A percentile compares a stretch with the other conserved stretches of the same genome.
Conservation (phyloP, 2,888 invertebrate genomes). For the Tubiluchus corallicola region DNA sequence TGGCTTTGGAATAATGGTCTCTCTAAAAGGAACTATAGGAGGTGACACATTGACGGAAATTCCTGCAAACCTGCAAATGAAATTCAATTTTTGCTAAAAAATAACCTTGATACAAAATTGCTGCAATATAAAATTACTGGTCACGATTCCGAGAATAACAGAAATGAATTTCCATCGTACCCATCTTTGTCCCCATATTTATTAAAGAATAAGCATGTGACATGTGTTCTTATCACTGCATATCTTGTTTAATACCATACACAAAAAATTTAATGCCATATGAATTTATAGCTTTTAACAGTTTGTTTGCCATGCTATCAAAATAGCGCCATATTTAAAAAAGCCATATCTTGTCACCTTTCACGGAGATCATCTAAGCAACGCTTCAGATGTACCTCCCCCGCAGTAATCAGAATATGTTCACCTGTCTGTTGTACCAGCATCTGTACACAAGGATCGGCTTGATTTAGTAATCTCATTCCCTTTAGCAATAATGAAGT, state of each 20-base stretch:
- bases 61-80: constrained; percentile 17
- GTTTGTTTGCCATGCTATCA: no score
- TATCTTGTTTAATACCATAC: constrained; percentile 7
- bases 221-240: no score
- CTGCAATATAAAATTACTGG: no score
- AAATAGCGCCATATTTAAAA: no score
- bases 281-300: no score
- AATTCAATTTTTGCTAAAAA: no score
- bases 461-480: constrained; percentile 68
- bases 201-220: no score
- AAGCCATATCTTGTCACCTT: constrained; percentile 30
- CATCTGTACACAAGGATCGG: constrained; percentile 72
- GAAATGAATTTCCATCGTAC: no score
- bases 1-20: constrained; percentile 67
- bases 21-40: constrained; percentile 88
- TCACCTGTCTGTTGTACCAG: constrained; percentile 78
- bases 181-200: no score
- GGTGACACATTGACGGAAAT: constrained; percentile 66
- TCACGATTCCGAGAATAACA: no score
- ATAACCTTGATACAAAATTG: no score
- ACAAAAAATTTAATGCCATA: constrained; percentile 7
- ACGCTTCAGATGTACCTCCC: constrained; percentile 88
- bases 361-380: constrained; percentile 76
- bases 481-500: constrained; percentile 42
- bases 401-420: constrained; percentile 79